Evolutionary conservation across 2,113 vertebrate species (phyloP).

Genomic region (Erinaceus europaeus): DNA sequence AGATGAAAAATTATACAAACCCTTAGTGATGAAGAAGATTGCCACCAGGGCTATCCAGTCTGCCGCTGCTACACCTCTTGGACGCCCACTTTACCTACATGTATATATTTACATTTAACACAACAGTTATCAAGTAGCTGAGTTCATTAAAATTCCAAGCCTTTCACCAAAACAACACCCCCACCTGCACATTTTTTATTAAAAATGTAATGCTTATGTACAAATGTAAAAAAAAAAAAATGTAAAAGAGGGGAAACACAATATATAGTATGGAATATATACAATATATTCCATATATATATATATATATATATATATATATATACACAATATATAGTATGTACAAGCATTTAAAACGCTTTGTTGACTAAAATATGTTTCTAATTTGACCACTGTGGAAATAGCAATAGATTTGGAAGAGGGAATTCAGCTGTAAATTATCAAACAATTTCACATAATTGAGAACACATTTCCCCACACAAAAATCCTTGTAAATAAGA

Average conservation of each 20-base stretch:
- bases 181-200: conserved; percentile 66
- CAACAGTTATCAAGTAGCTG: conserved; percentile 78
- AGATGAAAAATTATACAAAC: conserved; percentile 59
- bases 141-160: conserved; percentile 77
- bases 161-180: conserved; percentile 78
- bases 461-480: background rate
- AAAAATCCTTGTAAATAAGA: background rate
- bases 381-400: background rate
- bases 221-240: conserved; percentile 69
- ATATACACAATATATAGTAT: too few relatives aligned
- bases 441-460: background rate
- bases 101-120: conserved; percentile 84
- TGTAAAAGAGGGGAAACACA: background rate
- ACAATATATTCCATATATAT: too few relatives aligned
- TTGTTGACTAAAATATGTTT: background rate
- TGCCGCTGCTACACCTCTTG: conserved; percentile 86
- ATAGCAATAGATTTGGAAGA: background rate
- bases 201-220: conserved; percentile 85
- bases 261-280: too few relatives aligned
- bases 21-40: conserved; percentile 42
- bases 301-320: too few relatives aligned
- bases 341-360: background rate
- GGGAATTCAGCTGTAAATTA: conserved; percentile 24
- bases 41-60: too few relatives aligned
- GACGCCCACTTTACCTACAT: conserved; percentile 83